Evolutionary conservation across 2,888 invertebrate species (phyloP).

Genomic region (Eugnorisma glareosa): DNA sequence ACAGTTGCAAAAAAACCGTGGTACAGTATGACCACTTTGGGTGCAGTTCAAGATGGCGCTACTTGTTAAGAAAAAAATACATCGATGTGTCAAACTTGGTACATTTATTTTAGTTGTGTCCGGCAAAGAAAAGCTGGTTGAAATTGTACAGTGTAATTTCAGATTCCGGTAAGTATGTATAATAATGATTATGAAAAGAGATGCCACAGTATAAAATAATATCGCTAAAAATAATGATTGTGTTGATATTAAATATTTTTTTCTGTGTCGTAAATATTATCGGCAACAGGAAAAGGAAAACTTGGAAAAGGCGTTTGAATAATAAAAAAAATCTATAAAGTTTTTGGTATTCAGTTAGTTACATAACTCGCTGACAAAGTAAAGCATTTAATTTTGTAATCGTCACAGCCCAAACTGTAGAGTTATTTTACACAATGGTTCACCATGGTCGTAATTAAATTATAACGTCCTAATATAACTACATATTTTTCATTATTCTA

Average conservation of each 20-base stretch:
- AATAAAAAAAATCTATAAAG: too few relatives aligned
- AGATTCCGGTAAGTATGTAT: too few relatives aligned
- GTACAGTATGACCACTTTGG: too few relatives aligned
- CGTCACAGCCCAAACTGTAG: background rate
- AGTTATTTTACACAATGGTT: background rate
- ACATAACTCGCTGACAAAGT: background rate
- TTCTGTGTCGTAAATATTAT: slow-evolving; percentile 12
- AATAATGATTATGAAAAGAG: background rate
- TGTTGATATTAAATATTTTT: background rate
- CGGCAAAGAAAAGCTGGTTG: too few relatives aligned
- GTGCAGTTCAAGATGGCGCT: background rate
- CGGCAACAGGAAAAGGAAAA: slow-evolving; percentile 18
- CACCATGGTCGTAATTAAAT: background rate
- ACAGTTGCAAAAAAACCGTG: too few relatives aligned
- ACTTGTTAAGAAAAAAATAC: background rate
- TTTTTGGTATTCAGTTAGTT: background rate
- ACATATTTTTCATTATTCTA: background rate
- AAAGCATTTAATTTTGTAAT: background rate
- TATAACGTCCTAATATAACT: background rate
- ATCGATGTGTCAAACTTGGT: background rate
- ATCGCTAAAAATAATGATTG: slow-evolving; percentile 18
- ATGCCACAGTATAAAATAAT: background rate
- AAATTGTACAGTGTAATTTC: too few relatives aligned
- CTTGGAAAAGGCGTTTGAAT: background rate
- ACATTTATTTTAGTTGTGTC: background rate